A percentile compares a stretch with the other conserved stretches of the same genome.
Conservation (phyloP, 2,888 invertebrate species). For the Tetragnatha montana region DNA sequence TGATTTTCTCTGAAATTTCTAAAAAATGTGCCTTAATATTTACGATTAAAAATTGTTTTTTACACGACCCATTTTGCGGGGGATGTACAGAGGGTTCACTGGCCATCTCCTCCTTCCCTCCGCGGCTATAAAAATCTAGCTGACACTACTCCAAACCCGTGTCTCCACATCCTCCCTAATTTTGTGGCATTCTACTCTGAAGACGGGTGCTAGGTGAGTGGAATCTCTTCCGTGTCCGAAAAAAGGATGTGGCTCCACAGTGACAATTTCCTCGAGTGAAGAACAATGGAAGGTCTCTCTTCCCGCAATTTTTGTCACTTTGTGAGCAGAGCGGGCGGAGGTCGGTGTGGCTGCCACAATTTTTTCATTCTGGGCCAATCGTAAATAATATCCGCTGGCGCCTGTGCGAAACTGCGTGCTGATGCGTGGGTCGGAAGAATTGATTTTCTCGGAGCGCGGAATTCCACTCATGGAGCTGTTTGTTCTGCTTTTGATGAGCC, state of each 20-base stretch:
- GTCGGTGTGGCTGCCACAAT: slow-evolving; percentile 39
- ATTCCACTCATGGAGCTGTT: slow-evolving; percentile 4
- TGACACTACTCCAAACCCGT: too few species aligned
- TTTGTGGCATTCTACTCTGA: too few species aligned
- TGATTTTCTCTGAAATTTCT: too few species aligned
- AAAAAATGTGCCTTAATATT: too few species aligned
- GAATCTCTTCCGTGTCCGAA: neutral
- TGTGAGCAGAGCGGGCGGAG: too few species aligned
- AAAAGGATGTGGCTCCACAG: neutral
- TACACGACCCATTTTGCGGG: too few species aligned
- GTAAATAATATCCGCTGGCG: slow-evolving; percentile 62
- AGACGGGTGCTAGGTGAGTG: too few species aligned
- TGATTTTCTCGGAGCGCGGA: slow-evolving; percentile 34
- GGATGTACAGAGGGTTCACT: too few species aligned
- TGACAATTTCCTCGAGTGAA: slow-evolving; percentile 44
- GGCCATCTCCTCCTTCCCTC: too few species aligned
- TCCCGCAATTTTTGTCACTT: slow-evolving; percentile 15
- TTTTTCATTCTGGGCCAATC: slow-evolving; percentile 55
- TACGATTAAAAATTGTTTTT: too few species aligned
- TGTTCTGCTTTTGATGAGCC: slow-evolving; percentile 13
- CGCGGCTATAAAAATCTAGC: too few species aligned
- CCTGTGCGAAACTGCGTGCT: slow-evolving; percentile 17
- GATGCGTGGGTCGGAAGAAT: slow-evolving; percentile 46
- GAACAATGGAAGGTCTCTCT: slow-evolving; percentile 44
- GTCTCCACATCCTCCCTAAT: too few species aligned